phyloP scores from a whole-genome alignment of 2,797 vertebrate genomes.

The Rhinophrynus dorsalis region DNA sequence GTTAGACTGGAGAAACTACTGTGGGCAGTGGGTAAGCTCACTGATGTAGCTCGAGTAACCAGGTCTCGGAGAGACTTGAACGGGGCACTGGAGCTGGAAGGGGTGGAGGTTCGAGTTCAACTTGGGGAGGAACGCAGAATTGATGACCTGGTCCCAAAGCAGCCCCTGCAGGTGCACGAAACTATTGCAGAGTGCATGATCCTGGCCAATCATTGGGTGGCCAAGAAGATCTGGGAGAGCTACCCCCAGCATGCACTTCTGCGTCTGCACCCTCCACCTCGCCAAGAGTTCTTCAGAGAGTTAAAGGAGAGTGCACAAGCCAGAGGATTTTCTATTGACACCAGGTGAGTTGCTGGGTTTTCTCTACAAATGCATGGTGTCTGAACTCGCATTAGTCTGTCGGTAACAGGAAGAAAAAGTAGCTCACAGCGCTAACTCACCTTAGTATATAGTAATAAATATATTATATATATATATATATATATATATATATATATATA shows the following conservation, averaged over 20 bases:
- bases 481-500: too few species aligned
- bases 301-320: slow-evolving; percentile 80
- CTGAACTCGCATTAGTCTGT: too few species aligned
- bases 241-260: slow-evolving; percentile 87
- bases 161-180: slow-evolving; percentile 92
- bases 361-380: too few species aligned
- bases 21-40: slow-evolving; percentile 78
- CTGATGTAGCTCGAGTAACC: slow-evolving; percentile 76
- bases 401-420: too few species aligned
- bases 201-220: slow-evolving; percentile 97
- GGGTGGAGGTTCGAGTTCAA: slow-evolving; percentile 86
- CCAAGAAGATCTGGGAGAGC: slow-evolving; percentile 83
- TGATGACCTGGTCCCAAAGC: slow-evolving; percentile 83
- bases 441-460: too few species aligned
- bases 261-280: slow-evolving; percentile 84
- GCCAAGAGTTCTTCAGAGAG: slow-evolving; percentile 84
- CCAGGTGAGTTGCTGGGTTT: slow-evolving; percentile 70
- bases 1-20: slow-evolving; percentile 67
- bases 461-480: too few species aligned
- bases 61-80: slow-evolving; percentile 75
- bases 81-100: slow-evolving; percentile 91
- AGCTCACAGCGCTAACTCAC: too few species aligned
- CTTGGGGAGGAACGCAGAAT: slow-evolving; percentile 88
- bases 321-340: slow-evolving; percentile 83
- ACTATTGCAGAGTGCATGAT: slow-evolving; percentile 97